Base-by-base conservation (phyloP, 2,888 invertebrate species). In the Pollenia amentaria region DNA sequence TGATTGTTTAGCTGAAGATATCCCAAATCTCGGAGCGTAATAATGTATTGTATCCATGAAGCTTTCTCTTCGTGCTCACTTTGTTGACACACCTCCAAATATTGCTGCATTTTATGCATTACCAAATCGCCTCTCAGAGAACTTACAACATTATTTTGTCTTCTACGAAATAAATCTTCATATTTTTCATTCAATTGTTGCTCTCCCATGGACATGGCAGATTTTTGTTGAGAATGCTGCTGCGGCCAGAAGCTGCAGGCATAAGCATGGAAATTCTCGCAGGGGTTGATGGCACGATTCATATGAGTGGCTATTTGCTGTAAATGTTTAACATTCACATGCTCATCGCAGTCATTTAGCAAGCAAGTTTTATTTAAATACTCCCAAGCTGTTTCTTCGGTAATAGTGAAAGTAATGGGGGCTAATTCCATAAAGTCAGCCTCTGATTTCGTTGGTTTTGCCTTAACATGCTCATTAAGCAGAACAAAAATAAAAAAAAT, bases 171-270 rank as follows among this genome's bases (percentile, higher is more conserved):
- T 8, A 89, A 79, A 3, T 89, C 40, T 40, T 89, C 87, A 46
- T 89, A 92, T 1, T 88, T 89, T 3, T 89, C 87, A 18, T 90
- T 90, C 42, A 92, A 76, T 7, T 78, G 84, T 3, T 79, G 76
- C 0, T 91, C 90, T 44, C 90, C 91, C 18, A 90, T 40, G 6
- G 88, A 85, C 89, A 91, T 90, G 16, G 90, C 89, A 1, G 90
- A 90, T 2, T 82, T 10, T 21, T 87, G 8, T 79, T 84, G 75
- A 0, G 67, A 79, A 9, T 81, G 70, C 9, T 79, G 46, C 0
- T 73, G 46, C 1, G 62, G 51, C 92, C 92, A 92, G 16, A 89
- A 89, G 67, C 91, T 90, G 53, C 91, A 92, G 29, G 92, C 90
- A 51, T 91, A 89, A 14, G 84, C 87, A 76, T 92, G 89, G 18